Percentiles rank a stretch among this genome's conserved stretches.
phyloP scores from a whole-genome alignment of 2,797 vertebrate genomes.

The Galaxias olidus region DNA sequence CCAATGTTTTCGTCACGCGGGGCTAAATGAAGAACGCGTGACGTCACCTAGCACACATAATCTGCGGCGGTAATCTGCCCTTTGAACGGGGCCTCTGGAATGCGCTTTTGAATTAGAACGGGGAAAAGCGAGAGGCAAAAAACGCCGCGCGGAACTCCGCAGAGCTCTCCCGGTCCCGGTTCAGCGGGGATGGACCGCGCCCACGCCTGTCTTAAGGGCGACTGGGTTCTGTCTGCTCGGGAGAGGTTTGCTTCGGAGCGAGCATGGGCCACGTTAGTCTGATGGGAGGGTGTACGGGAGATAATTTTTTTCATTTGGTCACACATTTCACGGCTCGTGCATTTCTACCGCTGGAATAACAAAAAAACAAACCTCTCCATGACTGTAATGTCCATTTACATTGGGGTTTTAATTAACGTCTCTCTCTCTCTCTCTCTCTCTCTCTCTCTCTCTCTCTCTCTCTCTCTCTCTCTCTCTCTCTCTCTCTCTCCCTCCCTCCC shows the following conservation, averaged over 20 bases:
- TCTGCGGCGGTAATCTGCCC: too few relatives aligned
- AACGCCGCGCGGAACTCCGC: conserved; percentile 8
- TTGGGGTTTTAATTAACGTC: too few relatives aligned
- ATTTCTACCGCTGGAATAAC: too few relatives aligned
- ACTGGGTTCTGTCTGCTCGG: neutral
- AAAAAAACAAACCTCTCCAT: neutral
- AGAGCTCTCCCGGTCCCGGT: conserved; percentile 22
- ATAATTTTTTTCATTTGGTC: too few relatives aligned
- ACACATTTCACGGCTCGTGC: too few relatives aligned
- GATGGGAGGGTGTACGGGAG: too few relatives aligned
- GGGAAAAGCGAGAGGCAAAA: conserved; percentile 5
- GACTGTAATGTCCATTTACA: neutral
- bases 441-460: neutral
- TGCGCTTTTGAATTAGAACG: too few relatives aligned
- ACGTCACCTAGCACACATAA: too few relatives aligned
- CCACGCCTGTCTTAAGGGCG: neutral
- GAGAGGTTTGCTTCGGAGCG: neutral
- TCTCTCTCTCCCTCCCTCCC: conserved; percentile 11
- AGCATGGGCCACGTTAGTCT: too few relatives aligned
- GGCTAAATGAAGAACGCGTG: too few relatives aligned
- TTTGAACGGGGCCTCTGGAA: too few relatives aligned
- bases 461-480: conserved; percentile 2
- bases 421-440: neutral
- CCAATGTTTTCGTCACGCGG: too few relatives aligned
- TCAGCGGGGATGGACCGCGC: conserved; percentile 22